Percentiles rank a stretch among this genome's conserved stretches.
Conservation (phyloP, 1,140 invertebrate genomes). For the Tachypleus tridentatus region DNA sequence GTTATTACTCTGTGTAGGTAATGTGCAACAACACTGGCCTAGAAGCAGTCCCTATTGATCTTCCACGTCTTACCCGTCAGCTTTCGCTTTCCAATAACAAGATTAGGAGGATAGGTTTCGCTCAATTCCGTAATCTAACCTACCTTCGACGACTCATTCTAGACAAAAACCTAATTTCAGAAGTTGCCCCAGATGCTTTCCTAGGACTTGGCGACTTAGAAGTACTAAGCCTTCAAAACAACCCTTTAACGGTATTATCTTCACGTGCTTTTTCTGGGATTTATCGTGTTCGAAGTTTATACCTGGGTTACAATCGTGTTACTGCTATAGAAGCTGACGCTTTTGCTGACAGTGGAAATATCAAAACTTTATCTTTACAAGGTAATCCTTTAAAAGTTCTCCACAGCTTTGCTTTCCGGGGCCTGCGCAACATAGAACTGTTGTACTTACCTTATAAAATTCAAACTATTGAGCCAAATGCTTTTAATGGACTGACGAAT, state of each 20-base stretch:
- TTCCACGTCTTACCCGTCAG: neutral
- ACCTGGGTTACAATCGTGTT: slow-evolving; percentile 63
- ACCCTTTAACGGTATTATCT: slow-evolving; percentile 56
- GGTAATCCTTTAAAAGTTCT: neutral
- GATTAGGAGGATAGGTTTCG: neutral
- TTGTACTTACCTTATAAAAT: neutral
- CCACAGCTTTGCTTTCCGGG: neutral
- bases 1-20: neutral
- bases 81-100: neutral
- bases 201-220: slow-evolving; percentile 56
- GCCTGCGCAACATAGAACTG: neutral
- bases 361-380: neutral
- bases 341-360: slow-evolving; percentile 6
- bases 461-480: neutral
- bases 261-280: slow-evolving; percentile 66
- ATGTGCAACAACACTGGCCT: neutral
- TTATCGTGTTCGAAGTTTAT: slow-evolving; percentile 53
- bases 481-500: neutral
- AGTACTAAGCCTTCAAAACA: slow-evolving; percentile 67
- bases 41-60: neutral
- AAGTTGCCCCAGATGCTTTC: slow-evolving; percentile 67
- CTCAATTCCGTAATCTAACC: slow-evolving; percentile 49
- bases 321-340: slow-evolving; percentile 60
- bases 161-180: slow-evolving; percentile 64
- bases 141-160: slow-evolving; percentile 56